These are phyloP conservation scores for Arctia plantaginis DNA, from an alignment of 2,888 invertebrate genomes.

Conservation along the genomic window DNA sequence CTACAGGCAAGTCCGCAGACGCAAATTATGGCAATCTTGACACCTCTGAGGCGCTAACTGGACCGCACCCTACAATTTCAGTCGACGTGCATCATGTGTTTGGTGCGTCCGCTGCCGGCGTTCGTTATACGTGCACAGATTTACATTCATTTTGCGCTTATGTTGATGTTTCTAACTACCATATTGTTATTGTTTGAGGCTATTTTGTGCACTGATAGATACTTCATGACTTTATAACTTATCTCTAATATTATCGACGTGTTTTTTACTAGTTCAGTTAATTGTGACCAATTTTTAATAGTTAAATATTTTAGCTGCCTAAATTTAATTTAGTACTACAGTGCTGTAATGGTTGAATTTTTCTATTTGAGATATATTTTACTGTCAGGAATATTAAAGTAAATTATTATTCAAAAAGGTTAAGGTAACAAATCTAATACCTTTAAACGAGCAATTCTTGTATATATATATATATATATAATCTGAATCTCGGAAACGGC, in stretches of 20 bases:
- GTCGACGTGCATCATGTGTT: slow-evolving; percentile 65
- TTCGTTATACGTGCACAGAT: slow-evolving; percentile 61
- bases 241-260: not conserved
- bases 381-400: too few species aligned
- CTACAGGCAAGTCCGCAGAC: slow-evolving; percentile 73
- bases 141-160: slow-evolving; percentile 65
- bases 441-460: too few species aligned
- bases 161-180: slow-evolving; percentile 43
- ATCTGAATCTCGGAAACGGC: too few species aligned
- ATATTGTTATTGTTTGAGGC: slow-evolving; percentile 34
- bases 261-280: not conserved
- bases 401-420: too few species aligned
- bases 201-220: not conserved
- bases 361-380: too few species aligned
- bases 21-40: slow-evolving; percentile 86
- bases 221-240: not conserved
- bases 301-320: too few species aligned
- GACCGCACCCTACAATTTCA: slow-evolving; percentile 78
- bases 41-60: slow-evolving; percentile 87
- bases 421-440: too few species aligned
- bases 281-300: too few species aligned
- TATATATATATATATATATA: too few species aligned
- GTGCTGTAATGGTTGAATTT: too few species aligned
- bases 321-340: too few species aligned
- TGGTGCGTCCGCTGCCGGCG: slow-evolving; percentile 37